Conservation (phyloP, 2,113 vertebrate species). For the Hiodon tergisus region DNA sequence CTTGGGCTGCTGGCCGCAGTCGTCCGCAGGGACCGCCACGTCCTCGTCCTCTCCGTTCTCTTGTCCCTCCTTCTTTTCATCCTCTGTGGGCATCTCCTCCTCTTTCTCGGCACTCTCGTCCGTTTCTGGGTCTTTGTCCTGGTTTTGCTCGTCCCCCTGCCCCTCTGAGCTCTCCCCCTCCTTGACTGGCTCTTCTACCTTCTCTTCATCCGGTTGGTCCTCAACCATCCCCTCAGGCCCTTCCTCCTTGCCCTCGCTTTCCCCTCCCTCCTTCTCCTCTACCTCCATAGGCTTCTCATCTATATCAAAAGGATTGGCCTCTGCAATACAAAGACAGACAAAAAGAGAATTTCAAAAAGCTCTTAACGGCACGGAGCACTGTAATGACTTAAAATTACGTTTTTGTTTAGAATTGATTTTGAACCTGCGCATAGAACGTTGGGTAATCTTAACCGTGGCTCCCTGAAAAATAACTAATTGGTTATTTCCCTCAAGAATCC, state of each 20-base stretch:
- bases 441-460: too few species aligned
- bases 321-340: slow-evolving; percentile 36
- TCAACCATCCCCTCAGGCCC: slow-evolving; percentile 40
- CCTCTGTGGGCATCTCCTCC: slow-evolving; percentile 39
- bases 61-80: slow-evolving; percentile 43
- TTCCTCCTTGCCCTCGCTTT: slow-evolving; percentile 33
- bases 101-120: slow-evolving; percentile 40
- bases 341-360: not conserved
- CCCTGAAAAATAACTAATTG: too few species aligned
- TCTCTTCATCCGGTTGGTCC: slow-evolving; percentile 32
- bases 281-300: slow-evolving; percentile 61
- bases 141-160: slow-evolving; percentile 47
- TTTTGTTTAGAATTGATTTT: too few species aligned
- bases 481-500: too few species aligned
- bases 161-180: slow-evolving; percentile 47
- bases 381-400: too few species aligned
- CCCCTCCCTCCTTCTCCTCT: slow-evolving; percentile 49
- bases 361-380: not conserved
- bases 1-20: slow-evolving; percentile 67
- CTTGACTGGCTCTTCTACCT: slow-evolving; percentile 41
- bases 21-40: slow-evolving; percentile 47
- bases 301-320: slow-evolving; percentile 79
- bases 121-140: slow-evolving; percentile 40
- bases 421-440: too few species aligned
- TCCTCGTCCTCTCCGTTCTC: slow-evolving; percentile 52